Evolutionary conservation across 2,113 vertebrate species (phyloP), one percentile per base, ranked within the genome.

Genomic region (Hippopotamus amphibius): DNA sequence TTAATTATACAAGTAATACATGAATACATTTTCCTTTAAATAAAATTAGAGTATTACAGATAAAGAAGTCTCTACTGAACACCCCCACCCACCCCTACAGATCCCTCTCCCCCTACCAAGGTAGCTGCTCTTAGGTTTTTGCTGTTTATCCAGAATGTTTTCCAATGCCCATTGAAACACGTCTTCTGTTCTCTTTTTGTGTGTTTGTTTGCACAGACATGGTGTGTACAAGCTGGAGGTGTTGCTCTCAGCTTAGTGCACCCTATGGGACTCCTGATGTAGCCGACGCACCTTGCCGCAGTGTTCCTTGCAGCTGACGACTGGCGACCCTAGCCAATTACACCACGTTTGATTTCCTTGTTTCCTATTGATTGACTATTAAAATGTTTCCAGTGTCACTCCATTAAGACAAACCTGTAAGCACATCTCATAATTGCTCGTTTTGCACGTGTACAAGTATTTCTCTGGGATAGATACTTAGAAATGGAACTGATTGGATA

Each of bases 1-100:
- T 96, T 86, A 96, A 96, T 97, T 97, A 93, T 66, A 88, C 68
- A 97, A 96, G 80, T 95, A 93, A 93, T 92, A 92, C 90, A 92
- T 41, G 68, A 97, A 96, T 93, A 84, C 72, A 81, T 97, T 84
- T 97, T 93, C 65, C 82, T 92, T 93, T 90, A 86, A 95, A 90
- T 96, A 84, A 94, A 93, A 96, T 92, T 55, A 88, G 28, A 82
- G 46, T 4, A 1, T 93, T 94, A 66, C 11, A 82, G 77, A 69
- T 83, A 86, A 88, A 80, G 37, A 96, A 88, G 90, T 83, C 59
- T 66, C 82, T 46, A 19, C 6, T 92, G 50, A 41, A 28, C 17
- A 43, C 6, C 3, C 7, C 48, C 55, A 4, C 19, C 74, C 33
- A 10, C 55, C 48, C 15, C 43, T 50, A 55, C n/a, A n/a, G 57